Conservation (phyloP, 2,113 vertebrate genomes). For the Bambusicola thoracicus region DNA sequence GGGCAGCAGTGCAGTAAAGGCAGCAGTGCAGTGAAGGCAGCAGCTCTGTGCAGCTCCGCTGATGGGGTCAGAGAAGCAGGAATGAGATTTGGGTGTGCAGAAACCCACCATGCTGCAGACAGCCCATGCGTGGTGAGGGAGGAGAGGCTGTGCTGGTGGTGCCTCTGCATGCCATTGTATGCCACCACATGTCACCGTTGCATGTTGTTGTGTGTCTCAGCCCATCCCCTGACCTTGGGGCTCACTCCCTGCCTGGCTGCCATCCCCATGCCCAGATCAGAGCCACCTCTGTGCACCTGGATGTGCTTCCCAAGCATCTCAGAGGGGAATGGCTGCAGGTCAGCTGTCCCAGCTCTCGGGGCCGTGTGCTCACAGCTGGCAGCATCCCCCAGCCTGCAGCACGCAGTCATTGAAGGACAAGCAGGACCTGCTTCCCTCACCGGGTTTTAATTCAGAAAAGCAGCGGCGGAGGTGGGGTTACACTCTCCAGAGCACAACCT, state of each 20-base stretch:
- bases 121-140: too few species aligned
- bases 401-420: neutral
- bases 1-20: neutral
- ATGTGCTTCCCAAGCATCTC: neutral
- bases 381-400: neutral
- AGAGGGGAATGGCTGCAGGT: neutral
- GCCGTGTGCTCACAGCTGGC: neutral
- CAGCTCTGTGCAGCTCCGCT: neutral
- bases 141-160: too few species aligned
- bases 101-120: neutral
- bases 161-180: neutral
- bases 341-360: neutral
- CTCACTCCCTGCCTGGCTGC: neutral
- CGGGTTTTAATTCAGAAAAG: neutral
- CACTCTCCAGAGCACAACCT: slow-evolving; percentile 69
- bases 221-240: neutral
- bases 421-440: neutral
- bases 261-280: neutral
- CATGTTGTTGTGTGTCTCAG: too few species aligned
- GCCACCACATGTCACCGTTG: too few species aligned
- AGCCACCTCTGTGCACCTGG: neutral
- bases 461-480: neutral
- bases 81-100: neutral
- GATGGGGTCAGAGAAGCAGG: neutral
- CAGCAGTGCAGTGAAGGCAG: neutral